Evolutionary conservation across 2,888 invertebrate genomes (phyloP).

Genomic region (Choristoneura rosaceana): DNA sequence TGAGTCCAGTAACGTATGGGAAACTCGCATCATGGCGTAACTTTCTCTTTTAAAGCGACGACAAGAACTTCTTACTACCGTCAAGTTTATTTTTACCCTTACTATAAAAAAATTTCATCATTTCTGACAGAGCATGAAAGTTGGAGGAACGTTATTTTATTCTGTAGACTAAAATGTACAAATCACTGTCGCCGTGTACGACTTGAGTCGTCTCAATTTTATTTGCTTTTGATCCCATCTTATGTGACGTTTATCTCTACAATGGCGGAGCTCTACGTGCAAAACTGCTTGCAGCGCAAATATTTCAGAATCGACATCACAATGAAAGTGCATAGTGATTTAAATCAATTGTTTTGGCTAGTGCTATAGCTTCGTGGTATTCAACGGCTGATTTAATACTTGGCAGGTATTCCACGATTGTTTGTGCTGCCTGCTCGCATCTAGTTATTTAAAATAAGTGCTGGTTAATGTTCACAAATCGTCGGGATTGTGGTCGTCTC

Average conservation of each 20-base stretch:
- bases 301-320: slow-evolving; percentile 31
- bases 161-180: slow-evolving; percentile 15
- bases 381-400: slow-evolving; percentile 16
- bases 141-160: background rate
- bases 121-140: background rate
- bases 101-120: no score
- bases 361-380: slow-evolving; percentile 1
- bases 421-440: background rate
- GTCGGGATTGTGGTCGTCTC: slow-evolving; percentile 58
- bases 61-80: background rate
- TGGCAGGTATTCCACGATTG: slow-evolving; percentile 1
- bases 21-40: background rate
- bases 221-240: slow-evolving; percentile 37
- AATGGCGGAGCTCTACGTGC: slow-evolving; percentile 29
- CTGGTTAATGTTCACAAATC: slow-evolving; percentile 49
- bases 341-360: slow-evolving; percentile 33
- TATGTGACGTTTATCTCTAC: slow-evolving; percentile 36
- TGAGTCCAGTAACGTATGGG: slow-evolving; percentile 12
- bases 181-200: slow-evolving; percentile 43
- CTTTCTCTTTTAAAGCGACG: background rate
- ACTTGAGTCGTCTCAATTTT: slow-evolving; percentile 25
- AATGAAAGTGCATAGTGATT: slow-evolving; percentile 30
- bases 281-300: slow-evolving; percentile 30
- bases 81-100: no score
- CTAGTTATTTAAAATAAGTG: slow-evolving; percentile 9